phyloP scores from a whole-genome alignment of 2,797 vertebrate species.

The Oophaga sylvatica region DNA sequence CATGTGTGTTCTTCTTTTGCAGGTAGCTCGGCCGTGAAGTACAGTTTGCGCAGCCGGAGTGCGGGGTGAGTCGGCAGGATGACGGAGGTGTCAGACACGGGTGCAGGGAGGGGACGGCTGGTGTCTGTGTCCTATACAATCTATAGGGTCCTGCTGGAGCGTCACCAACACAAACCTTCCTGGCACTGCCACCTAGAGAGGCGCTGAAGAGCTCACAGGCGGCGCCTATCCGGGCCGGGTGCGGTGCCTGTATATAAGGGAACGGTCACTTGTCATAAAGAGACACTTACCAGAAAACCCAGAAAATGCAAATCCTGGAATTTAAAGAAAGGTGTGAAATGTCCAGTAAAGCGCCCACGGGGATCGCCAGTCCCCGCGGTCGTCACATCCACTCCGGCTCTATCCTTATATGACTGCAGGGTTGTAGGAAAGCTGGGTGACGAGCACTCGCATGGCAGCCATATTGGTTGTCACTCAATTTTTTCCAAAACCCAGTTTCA shows the following conservation, averaged over 20 bases:
- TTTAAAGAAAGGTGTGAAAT: too few species aligned
- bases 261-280: too few species aligned
- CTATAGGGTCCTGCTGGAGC: not conserved
- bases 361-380: too few species aligned
- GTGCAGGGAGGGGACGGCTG: too few species aligned
- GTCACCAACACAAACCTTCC: not conserved
- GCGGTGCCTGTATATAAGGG: too few species aligned
- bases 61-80: slow-evolving; percentile 70
- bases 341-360: too few species aligned
- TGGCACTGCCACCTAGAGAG: not conserved
- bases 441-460: not conserved
- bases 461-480: not conserved
- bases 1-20: slow-evolving; percentile 41
- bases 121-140: not conserved
- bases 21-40: slow-evolving; percentile 73
- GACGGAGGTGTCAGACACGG: not conserved
- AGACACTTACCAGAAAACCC: too few species aligned
- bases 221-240: not conserved
- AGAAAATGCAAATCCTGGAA: too few species aligned
- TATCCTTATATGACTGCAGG: not conserved
- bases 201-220: not conserved
- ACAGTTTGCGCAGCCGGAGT: slow-evolving; percentile 69
- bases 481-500: not conserved
- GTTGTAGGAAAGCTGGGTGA: not conserved
- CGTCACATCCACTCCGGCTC: not conserved